Conservation (phyloP, 2,797 vertebrate species). For the Sarcophilus harrisii region DNA sequence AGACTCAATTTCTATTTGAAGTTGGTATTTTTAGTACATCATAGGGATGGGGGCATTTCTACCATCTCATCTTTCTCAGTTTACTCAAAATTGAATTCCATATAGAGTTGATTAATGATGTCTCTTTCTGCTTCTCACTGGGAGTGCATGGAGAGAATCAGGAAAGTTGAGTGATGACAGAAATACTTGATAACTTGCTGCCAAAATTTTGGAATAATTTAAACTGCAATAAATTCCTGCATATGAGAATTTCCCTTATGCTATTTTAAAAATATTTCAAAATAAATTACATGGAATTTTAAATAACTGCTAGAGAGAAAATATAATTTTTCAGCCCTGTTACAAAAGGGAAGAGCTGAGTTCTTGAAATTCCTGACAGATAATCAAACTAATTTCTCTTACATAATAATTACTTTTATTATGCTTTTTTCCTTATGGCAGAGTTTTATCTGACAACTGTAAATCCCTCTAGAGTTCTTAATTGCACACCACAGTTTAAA, state of each 20-base stretch:
- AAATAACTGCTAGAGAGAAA: neutral
- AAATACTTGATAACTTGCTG: neutral
- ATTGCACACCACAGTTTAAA: neutral
- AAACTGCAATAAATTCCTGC: slow-evolving; percentile 16
- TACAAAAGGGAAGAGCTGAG: slow-evolving; percentile 17
- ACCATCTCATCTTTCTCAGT: neutral
- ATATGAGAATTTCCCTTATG: slow-evolving; percentile 8
- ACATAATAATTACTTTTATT: neutral
- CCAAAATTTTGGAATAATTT: slow-evolving; percentile 14
- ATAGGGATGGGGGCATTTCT: neutral
- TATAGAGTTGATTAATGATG: neutral
- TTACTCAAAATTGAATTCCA: neutral
- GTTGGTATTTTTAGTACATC: neutral
- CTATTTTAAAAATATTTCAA: slow-evolving; percentile 41
- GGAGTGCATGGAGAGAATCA: neutral
- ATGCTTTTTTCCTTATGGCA: slow-evolving; percentile 5
- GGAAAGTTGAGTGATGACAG: slow-evolving; percentile 14
- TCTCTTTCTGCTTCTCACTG: neutral
- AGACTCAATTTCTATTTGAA: neutral
- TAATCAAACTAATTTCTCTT: slow-evolving; percentile 14
- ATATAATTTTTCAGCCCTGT: neutral
- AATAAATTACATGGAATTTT: slow-evolving; percentile 37
- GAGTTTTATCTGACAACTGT: neutral
- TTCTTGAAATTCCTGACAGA: slow-evolving; percentile 30
- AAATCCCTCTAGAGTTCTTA: neutral